Evolutionary conservation across 2,113 vertebrate species (phyloP).

Genomic region (Serinus canaria): DNA sequence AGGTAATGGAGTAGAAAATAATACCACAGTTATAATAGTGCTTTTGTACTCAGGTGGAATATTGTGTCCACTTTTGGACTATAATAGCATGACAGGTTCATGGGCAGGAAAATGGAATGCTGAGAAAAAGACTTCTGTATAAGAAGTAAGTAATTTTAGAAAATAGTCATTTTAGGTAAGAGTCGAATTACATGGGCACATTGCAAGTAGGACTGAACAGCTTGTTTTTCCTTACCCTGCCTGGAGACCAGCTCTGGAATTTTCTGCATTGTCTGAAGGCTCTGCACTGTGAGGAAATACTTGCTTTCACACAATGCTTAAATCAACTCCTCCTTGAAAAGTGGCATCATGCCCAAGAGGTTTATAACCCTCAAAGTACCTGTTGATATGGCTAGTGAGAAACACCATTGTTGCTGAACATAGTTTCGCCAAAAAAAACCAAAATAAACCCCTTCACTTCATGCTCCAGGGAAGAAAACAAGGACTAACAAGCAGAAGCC

Average conservation of each 20-base stretch:
- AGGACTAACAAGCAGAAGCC: not conserved
- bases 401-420: not conserved
- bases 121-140: not conserved
- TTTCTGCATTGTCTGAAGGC: not conserved
- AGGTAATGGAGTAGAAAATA: not conserved
- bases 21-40: not conserved
- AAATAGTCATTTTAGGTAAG: not conserved
- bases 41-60: not conserved
- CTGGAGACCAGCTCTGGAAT: not conserved
- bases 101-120: not conserved
- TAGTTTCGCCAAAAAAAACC: not conserved
- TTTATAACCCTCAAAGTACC: not conserved
- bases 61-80: not conserved
- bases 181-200: not conserved
- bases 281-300: not conserved
- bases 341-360: not conserved
- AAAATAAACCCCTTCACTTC: not conserved
- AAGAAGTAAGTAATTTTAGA: not conserved
- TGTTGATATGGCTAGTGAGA: not conserved
- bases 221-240: not conserved
- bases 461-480: not conserved
- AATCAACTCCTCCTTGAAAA: not conserved
- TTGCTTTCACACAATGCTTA: not conserved
- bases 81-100: not conserved
- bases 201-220: not conserved